Base-by-base conservation (phyloP, 2,797 vertebrate genomes). In the Periophthalmus magnuspinnatus region DNA sequence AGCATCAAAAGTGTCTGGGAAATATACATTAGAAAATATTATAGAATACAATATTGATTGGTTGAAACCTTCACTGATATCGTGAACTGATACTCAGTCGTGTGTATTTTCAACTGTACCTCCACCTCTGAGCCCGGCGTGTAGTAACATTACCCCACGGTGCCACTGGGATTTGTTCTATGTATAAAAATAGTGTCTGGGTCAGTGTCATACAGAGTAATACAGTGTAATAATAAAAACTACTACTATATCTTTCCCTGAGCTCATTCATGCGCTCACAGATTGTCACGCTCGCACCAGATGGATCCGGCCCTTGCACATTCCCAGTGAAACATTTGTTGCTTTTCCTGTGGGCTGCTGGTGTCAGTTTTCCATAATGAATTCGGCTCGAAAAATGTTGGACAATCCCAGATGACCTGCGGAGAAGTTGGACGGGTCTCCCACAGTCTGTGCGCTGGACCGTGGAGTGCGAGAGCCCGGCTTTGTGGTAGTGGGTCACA, bases 281-380 rank as follows among this genome's bases (percentile, higher is more conserved):
- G 52, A 67, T n/a, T 56, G 50, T 41, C 14, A n/a, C 41, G 33
- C 34, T 34, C 38, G 32, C 62, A 22, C 61, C 77, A 74, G 72
- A 76, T 56, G 10, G 70, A 82, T 32, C 48, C 45, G 48, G 68
- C 57, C 66, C 71, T 72, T 57, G 24, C 77, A 65, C 68, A 67
- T 71, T 78, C 67, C 66, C 69, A 59, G 59, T 70, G 81, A 69
- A 76, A 75, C 70, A 62, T 83, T 87, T 79, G 70, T 74, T 84
- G 63, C 22, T 45, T 76, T 79, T 80, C 52, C 71, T 77, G 77
- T 68, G 71, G 78, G 81, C 69, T 14, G 66, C 84, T 87, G 80
- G 84, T 85, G 80, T 90, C 83, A 50, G 67, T 78, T 91, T 89
- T 86, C 89, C 66, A 62, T 88, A 91, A 92, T 88, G 80, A 91